A percentile compares a stretch with the other conserved stretches of the same genome.
Conservation (phyloP, 2,113 vertebrate genomes). For the Willisornis vidua region DNA sequence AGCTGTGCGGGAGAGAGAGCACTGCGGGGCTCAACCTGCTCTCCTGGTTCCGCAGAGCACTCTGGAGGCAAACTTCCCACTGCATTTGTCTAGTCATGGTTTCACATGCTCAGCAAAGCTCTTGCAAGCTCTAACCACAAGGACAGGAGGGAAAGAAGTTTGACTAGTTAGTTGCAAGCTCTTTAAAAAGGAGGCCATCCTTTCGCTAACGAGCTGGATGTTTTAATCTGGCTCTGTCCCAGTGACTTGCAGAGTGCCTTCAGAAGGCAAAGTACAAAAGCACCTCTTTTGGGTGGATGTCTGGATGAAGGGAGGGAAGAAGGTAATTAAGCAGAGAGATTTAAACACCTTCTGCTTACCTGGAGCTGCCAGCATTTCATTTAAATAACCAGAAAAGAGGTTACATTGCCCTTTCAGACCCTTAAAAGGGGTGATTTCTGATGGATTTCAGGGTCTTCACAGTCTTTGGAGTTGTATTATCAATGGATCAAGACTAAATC, state of each 20-base stretch:
- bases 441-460: not conserved
- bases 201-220: not conserved
- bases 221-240: not conserved
- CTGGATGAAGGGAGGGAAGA: not conserved
- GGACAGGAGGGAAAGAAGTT: slow-evolving; percentile 39
- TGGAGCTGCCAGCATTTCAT: not conserved
- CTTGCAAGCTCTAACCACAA: slow-evolving; percentile 37
- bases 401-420: not conserved
- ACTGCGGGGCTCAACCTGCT: slow-evolving; percentile 14
- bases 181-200: slow-evolving; percentile 2
- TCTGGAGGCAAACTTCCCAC: slow-evolving; percentile 9
- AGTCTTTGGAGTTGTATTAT: not conserved
- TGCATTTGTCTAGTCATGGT: slow-evolving; percentile 60
- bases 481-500: not conserved
- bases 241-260: not conserved
- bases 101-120: slow-evolving; percentile 60
- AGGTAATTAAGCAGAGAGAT: not conserved
- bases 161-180: not conserved
- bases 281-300: not conserved
- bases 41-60: slow-evolving; percentile 1
- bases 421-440: not conserved
- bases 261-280: not conserved
- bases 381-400: not conserved
- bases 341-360: not conserved
- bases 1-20: not conserved